These are phyloP conservation scores for Micropoecilia bifurca DNA, from an alignment of 2,797 vertebrate genomes.

Conservation along the genomic window DNA sequence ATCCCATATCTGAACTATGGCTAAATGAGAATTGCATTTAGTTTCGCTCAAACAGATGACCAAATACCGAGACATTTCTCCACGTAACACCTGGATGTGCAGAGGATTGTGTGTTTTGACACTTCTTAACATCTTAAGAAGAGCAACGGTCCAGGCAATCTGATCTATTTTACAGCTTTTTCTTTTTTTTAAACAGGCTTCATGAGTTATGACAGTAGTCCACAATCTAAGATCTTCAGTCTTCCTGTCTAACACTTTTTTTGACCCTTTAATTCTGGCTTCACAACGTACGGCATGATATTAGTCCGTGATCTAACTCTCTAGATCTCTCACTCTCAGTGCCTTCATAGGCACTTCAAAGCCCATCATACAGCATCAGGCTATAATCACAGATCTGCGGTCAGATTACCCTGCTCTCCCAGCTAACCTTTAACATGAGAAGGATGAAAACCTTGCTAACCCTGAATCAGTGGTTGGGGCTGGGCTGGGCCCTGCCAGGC, in stretches of 20 bases:
- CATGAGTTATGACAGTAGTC: conserved; percentile 54
- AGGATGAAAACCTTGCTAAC: conserved; percentile 74
- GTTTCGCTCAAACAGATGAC: conserved; percentile 26
- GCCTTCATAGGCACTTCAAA: conserved; percentile 67
- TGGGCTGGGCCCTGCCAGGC: conserved; percentile 65
- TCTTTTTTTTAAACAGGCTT: conserved; percentile 46
- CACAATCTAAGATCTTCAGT: conserved; percentile 58
- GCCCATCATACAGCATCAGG: conserved; percentile 63
- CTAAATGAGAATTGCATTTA: conserved; percentile 15
- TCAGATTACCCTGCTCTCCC: conserved; percentile 73
- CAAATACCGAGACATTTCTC: conserved; percentile 37
- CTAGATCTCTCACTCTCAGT: conserved; percentile 41
- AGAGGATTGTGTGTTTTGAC: conserved; percentile 28
- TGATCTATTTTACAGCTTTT: conserved; percentile 33
- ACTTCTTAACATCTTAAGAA: conserved; percentile 27
- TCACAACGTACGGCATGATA: conserved; percentile 63
- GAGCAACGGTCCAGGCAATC: conserved; percentile 26
- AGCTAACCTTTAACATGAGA: conserved; percentile 79
- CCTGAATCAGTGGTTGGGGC: conserved; percentile 73
- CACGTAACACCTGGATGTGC: conserved; percentile 32
- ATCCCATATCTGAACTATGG: background rate
- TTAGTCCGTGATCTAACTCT: conserved; percentile 67
- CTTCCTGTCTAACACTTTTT: conserved; percentile 46
- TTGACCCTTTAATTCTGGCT: conserved; percentile 70
- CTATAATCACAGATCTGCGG: conserved; percentile 74